Base-by-base conservation (phyloP, 2,113 vertebrate genomes). In the Oostethus manadensis region DNA sequence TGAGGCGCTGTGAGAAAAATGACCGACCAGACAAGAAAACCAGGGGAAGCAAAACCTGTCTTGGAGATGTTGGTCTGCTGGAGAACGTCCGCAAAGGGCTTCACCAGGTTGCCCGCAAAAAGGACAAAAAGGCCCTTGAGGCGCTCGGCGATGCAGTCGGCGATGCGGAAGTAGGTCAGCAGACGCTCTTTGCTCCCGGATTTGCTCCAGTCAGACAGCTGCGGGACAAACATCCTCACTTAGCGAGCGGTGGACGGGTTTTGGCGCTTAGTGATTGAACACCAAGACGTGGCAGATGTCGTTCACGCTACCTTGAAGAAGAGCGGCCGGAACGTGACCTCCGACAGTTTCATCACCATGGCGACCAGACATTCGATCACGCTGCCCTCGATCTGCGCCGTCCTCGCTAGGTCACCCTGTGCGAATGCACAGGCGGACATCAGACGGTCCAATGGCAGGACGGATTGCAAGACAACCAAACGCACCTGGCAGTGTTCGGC, bases 341-440 rank as follows among this genome's bases (percentile, higher is more conserved):
- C 97, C 0, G 96, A 98, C 55, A 99, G 93, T 60, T 98, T 99
- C 87, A 99, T 92, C 63, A 99, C 88, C 96, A 99, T 94, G 68
- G 84, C 83, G 40, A 96, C 59, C 10, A 98, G 89, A 78, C 92
- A 95, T 66, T 91, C 90, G 47, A 98, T 92, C 72, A 96, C 87
- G 8, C 20, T 66, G 48, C 86, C 83, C 64, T 99, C 97, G 0
- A 89, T 87, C 63, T 85, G 88, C 13, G 87, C 83, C 3, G 95
- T 79, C 72, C 88, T 89, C 40, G 92, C 84, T 68, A 97, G 87
- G 35, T 94, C 85, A 29, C 87, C 90, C 96, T 98, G 77, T 38
- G 16, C 22, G 20, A 0, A 6, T 1, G 50, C 73, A 44, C 23
- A 44, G 17, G 1, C 5, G 42, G 33, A 45, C 4, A 43, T 58